A percentile compares a stretch with the other conserved stretches of the same genome.
These are phyloP conservation scores for Cavia aperea DNA, from an alignment of 2,113 vertebrate genomes.

Conservation along the genomic window DNA sequence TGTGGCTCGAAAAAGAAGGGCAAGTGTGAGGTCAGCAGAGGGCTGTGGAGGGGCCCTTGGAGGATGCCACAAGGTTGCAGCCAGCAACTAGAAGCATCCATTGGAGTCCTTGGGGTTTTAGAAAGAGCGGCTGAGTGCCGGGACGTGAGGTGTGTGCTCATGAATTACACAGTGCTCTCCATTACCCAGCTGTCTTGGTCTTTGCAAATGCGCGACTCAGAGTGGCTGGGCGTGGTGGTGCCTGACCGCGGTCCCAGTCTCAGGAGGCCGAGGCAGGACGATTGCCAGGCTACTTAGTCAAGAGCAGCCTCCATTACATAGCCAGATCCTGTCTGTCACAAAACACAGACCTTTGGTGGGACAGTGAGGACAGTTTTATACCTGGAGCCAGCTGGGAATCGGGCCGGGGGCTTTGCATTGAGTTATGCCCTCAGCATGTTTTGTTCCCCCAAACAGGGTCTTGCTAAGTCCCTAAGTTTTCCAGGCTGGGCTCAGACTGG, in stretches of 20 bases:
- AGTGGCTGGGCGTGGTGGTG: background rate
- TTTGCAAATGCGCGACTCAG: background rate
- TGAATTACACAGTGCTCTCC: background rate
- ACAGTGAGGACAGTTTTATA: background rate
- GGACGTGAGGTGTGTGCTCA: background rate
- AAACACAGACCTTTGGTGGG: background rate
- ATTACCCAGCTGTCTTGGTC: background rate
- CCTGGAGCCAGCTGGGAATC: background rate
- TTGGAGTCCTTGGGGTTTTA: background rate
- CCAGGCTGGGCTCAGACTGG: background rate
- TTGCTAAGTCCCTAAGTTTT: background rate
- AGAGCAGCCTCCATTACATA: background rate
- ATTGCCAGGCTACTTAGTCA: background rate
- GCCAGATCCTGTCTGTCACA: background rate
- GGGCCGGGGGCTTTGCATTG: background rate
- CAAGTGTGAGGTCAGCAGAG: too few species aligned
- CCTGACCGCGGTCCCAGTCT: background rate
- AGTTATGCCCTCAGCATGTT: too few species aligned
- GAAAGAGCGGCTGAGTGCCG: background rate
- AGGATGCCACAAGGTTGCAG: background rate
- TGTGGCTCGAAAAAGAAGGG: background rate
- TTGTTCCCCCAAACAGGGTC: background rate
- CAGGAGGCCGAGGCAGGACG: background rate
- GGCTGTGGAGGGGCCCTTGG: too few species aligned
- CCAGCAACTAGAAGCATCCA: background rate